A percentile compares a stretch with the other conserved stretches of the same genome.
These are phyloP conservation scores for Leiothrix lutea DNA, from an alignment of 2,113 vertebrate genomes.

Conservation along the genomic window DNA sequence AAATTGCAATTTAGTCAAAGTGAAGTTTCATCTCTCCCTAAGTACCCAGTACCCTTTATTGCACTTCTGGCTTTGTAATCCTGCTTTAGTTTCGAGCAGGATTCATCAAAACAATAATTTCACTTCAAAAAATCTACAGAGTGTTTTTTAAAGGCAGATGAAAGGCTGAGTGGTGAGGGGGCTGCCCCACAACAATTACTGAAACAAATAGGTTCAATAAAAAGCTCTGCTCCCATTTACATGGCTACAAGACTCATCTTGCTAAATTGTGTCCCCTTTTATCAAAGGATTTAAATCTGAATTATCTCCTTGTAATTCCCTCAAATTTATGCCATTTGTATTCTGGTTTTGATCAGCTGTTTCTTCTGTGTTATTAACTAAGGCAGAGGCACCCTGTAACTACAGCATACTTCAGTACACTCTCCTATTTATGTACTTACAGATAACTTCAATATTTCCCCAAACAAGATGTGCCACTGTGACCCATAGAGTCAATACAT, in stretches of 20 bases:
- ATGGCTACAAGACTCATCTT: background rate
- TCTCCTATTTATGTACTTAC: background rate
- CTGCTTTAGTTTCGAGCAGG: background rate
- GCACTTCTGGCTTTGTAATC: background rate
- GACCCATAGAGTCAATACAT: background rate
- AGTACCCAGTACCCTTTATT: background rate
- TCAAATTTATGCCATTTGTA: background rate
- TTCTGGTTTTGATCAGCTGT: background rate
- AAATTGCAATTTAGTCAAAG: background rate
- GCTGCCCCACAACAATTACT: background rate
- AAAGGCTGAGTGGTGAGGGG: background rate
- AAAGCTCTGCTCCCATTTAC: background rate
- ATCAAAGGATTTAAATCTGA: background rate
- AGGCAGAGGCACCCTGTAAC: background rate
- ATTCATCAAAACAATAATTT: background rate
- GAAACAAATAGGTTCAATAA: background rate
- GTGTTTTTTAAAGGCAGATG: background rate
- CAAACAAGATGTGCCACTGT: background rate
- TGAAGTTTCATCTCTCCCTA: background rate
- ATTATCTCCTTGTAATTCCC: background rate
- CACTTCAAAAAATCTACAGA: background rate
- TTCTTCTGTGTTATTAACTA: background rate
- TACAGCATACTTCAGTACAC: background rate
- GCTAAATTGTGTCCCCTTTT: background rate
- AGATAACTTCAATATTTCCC: slow-evolving; percentile 21